Evolutionary conservation across 2,113 vertebrate genomes (phyloP).

Genomic region (Dicerorhinus sumatrensis): DNA sequence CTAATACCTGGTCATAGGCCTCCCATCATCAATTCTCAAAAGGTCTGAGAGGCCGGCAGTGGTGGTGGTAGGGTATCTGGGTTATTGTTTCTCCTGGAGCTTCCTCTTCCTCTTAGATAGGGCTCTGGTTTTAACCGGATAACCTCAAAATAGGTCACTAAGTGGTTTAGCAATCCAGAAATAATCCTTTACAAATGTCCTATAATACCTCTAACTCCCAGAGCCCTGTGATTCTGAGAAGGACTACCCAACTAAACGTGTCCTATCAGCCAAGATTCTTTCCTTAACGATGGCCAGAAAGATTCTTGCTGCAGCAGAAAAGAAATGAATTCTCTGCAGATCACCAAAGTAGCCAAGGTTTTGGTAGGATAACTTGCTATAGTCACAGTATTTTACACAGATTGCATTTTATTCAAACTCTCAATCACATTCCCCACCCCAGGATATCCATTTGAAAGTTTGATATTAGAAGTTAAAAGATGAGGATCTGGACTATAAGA

Average conservation of each 20-base stretch:
- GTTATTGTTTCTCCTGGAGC: not conserved
- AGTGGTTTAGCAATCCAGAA: constrained; percentile 52
- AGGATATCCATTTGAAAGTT: not conserved
- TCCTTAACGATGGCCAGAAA: not conserved
- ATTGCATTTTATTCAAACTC: not conserved
- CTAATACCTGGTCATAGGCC: not conserved
- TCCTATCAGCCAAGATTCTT: not conserved
- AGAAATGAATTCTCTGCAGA: not conserved
- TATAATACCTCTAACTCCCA: not conserved
- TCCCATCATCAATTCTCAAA: not conserved
- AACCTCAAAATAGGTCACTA: constrained; percentile 65
- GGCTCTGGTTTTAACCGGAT: not conserved
- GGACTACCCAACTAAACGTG: not conserved
- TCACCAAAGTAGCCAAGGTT: not conserved
- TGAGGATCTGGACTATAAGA: not conserved
- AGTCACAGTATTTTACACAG: not conserved
- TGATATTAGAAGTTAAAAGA: constrained; percentile 7
- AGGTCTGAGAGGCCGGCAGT: not conserved
- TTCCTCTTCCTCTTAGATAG: not conserved
- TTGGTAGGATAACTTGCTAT: not conserved
- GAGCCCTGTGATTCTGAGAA: not conserved
- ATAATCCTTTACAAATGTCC: constrained; percentile 27
- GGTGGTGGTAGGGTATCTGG: not conserved
- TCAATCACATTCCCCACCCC: not conserved
- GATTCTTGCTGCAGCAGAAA: not conserved